Percentiles rank a stretch among this genome's conserved stretches.
Evolutionary conservation across 2,797 vertebrate species (phyloP).

Genomic region (Graptemys geographica): DNA sequence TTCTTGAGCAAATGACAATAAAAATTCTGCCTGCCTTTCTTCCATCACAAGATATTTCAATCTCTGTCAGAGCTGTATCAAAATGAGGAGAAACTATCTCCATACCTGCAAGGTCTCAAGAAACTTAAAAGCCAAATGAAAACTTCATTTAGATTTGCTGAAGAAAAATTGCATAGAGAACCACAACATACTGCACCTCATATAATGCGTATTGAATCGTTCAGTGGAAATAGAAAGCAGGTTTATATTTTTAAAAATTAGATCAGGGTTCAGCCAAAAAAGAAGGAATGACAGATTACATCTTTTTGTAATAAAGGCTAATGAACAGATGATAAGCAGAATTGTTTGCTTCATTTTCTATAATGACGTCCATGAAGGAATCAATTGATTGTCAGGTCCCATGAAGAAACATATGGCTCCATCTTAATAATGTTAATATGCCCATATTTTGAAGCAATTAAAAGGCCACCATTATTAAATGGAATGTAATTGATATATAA

Average conservation of each 20-base stretch:
- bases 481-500: not conserved
- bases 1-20: not conserved
- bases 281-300: not conserved
- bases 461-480: not conserved
- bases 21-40: not conserved
- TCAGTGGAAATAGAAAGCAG: not conserved
- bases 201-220: not conserved
- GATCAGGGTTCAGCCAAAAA: not conserved
- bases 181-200: not conserved
- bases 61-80: not conserved
- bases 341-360: conserved; percentile 5
- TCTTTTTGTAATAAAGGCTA: not conserved
- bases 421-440: not conserved
- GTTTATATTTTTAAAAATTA: not conserved
- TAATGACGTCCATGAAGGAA: not conserved
- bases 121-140: conserved; percentile 43
- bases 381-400: not conserved
- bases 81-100: not conserved
- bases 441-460: not conserved
- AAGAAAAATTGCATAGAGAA: not conserved
- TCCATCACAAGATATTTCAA: not conserved
- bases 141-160: conserved; percentile 34
- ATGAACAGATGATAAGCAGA: conserved; percentile 20
- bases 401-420: not conserved
- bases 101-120: not conserved